Base-by-base conservation (phyloP, 2,888 invertebrate genomes). In the Lepas anatifera region DNA sequence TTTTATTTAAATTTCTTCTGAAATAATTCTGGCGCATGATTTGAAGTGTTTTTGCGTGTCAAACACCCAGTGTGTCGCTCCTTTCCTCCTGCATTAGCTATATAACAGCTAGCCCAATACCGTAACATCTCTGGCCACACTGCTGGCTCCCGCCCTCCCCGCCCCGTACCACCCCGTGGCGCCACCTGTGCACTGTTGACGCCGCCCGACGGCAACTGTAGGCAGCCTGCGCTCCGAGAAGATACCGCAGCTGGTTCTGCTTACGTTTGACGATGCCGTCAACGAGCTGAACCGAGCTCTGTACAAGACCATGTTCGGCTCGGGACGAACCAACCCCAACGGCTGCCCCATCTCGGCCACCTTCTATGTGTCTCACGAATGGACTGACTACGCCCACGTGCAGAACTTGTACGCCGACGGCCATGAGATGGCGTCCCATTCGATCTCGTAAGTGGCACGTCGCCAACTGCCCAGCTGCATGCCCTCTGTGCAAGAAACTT, bases 321-420 rank as follows among this genome's bases (percentile, higher is more conserved):
- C 90, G 80, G 92, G 90, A 75, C 87, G 93, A 76, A 88, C 88
- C 75, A 94, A 94, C 80, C 93, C 94, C 70, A 94, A 94, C 79
- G 93, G 93, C 75, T 94, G 94, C 79, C 93, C 93, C 25, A 93
- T 94, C 77, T 84, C 89, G 68, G 94, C 93, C 72, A 97, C 98
- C 48, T 95, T 98, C 85, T 98, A 97, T 82, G 94, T 98, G 73
- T 96, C 95, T 68, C 97, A 98, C 81, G 95, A 97, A 82, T 98
- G 97, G 95, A 98, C 97, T 70, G 95, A 97, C 83, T 98, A 98
- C 84, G 90, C 92, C 81, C 92, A 94, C 84, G 97, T 98, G 72
- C 95, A 96, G 83, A 94, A 95, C 82, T 86, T 98, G 74, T 95
- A 95, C 82, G 85, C 94, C 75, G 87, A 88, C 78, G 97, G 97